These are phyloP conservation scores for Etia nguti DNA, from an alignment of 2,113 vertebrate genomes.

Conservation along the genomic window DNA sequence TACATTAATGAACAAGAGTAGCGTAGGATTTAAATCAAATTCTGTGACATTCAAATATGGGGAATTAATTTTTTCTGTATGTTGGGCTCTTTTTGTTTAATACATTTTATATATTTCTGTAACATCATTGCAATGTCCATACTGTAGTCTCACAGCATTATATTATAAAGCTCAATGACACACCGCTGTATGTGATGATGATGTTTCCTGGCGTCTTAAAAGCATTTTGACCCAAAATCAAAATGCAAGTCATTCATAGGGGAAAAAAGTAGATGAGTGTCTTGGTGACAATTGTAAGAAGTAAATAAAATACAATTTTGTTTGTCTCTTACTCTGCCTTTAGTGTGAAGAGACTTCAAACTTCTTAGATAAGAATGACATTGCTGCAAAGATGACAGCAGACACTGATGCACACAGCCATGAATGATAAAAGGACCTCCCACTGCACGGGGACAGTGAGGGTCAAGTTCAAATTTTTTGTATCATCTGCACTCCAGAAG, in stretches of 20 bases:
- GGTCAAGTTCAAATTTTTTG: slow-evolving; percentile 1
- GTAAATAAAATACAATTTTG: not conserved
- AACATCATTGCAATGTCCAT: not conserved
- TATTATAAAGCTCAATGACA: not conserved
- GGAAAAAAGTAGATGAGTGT: too few relatives aligned
- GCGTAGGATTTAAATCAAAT: rapidly evolving
- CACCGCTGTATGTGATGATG: not conserved
- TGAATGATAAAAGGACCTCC: slow-evolving; percentile 7
- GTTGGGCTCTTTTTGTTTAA: not conserved
- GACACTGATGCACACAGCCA: not conserved
- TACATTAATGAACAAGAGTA: not conserved
- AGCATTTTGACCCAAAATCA: not conserved
- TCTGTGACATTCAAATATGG: not conserved
- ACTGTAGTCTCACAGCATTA: not conserved
- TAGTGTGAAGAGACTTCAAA: not conserved
- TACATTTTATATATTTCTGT: not conserved
- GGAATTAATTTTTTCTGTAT: not conserved
- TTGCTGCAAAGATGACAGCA: not conserved
- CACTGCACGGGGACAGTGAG: not conserved
- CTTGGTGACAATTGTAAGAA: not conserved
- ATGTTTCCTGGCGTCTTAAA: rapidly evolving
- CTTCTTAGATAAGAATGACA: not conserved
- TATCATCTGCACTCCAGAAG: slow-evolving; percentile 22
- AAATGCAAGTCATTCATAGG: not conserved
- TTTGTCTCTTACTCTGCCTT: not conserved